phyloP scores from a whole-genome alignment of 2,113 vertebrate genomes.

The Telmatochromis bifrenatus region DNA sequence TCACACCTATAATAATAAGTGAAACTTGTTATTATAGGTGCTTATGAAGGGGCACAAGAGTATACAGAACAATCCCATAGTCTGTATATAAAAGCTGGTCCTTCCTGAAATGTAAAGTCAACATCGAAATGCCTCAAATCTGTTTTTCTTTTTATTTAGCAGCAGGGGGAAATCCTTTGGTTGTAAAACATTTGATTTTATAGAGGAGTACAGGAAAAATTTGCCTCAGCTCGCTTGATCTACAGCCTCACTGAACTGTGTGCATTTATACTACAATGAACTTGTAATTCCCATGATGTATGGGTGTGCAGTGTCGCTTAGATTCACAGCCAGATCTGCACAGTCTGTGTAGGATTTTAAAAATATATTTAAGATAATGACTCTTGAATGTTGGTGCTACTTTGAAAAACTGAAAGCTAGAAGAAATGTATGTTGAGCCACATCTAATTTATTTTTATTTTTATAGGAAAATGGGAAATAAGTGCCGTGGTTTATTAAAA shows the following conservation, averaged over 20 bases:
- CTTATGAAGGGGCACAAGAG: neutral
- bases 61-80: neutral
- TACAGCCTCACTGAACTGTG: neutral
- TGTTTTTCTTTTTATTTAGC: neutral
- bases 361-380: neutral
- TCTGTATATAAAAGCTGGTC: neutral
- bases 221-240: neutral
- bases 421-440: neutral
- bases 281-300: neutral
- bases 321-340: neutral
- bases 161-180: neutral
- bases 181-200: neutral
- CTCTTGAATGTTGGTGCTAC: neutral
- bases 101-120: neutral
- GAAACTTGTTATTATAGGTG: neutral
- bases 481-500: neutral
- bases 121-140: rapidly evolving
- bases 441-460: neutral
- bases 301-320: neutral
- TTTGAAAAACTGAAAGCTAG: neutral
- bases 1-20: neutral
- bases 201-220: neutral
- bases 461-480: neutral
- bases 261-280: neutral
- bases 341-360: neutral